These are phyloP conservation scores for Lamprologus sp. DNA, from an alignment of 2,113 vertebrate genomes.

Conservation along the genomic window DNA sequence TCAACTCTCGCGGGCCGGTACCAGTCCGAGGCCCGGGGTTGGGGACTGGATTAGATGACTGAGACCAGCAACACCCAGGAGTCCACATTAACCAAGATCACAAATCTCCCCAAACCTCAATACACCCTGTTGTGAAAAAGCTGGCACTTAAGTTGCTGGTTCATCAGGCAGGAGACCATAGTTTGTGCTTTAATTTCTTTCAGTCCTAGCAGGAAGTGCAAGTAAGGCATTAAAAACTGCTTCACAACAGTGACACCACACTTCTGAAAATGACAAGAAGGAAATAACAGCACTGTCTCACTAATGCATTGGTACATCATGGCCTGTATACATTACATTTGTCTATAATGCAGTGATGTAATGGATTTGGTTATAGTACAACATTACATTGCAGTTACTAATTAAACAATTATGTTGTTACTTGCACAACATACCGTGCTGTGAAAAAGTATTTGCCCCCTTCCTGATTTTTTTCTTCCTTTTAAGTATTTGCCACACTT, in stretches of 20 bases:
- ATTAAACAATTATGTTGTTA: background rate
- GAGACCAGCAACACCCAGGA: background rate
- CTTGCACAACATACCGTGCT: background rate
- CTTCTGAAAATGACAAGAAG: background rate
- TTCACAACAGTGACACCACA: background rate
- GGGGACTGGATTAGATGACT: background rate
- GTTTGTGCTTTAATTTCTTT: background rate
- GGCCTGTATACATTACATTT: background rate
- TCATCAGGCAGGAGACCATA: background rate
- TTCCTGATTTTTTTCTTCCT: background rate
- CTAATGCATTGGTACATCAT: background rate
- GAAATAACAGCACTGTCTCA: background rate
- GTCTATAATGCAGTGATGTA: background rate
- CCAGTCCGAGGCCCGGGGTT: accelerated
- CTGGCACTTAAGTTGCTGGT: background rate
- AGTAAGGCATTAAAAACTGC: background rate
- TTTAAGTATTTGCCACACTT: background rate
- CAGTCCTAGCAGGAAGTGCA: background rate
- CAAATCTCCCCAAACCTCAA: background rate
- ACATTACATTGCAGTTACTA: background rate
- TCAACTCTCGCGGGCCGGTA: too few relatives aligned
- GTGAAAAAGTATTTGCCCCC: background rate
- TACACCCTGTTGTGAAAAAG: background rate
- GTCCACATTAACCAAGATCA: background rate
- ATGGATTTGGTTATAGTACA: background rate